Base-by-base conservation (phyloP, 2,888 invertebrate genomes). In the Ecliptopera silaceata region DNA sequence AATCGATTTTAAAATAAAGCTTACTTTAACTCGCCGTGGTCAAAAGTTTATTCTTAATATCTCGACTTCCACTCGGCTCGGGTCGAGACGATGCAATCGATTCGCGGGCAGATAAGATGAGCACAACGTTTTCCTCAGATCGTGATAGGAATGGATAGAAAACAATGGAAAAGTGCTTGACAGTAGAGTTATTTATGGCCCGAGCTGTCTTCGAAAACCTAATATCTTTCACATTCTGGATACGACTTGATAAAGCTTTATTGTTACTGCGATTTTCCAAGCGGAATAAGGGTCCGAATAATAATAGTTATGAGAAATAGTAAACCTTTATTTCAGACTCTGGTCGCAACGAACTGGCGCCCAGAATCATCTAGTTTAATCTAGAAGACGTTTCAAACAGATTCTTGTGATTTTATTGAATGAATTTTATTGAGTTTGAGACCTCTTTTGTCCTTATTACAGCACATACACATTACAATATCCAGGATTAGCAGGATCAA, bases 11-110 rank as follows among this genome's bases (percentile, higher is more conserved):
- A 72, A 76, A 77, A 78, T 72, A 65, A 67, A 71, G 73, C 70
- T 72, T 74, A 80, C 79, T 74, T 73, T 68, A 69, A 68, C 64
- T 64, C 61, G 81, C 76, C 77, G 75, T 74, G 83, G 80, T 82
- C 78, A 79, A 73, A 72, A 72, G 74, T 77, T n/a, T n/a, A n/a
- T n/a, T 75, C 79, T 80, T 72, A 72, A 75, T 75, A 76, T 50
- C 75, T 74, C 68, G 70, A 72, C 79, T 74, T 71, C 74, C 68
- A 64, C 61, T 62, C 64, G 66, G 69, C 70, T 70, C 15, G 38
- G 47, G 52, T 47, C 52, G 47, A 46, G 51, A 36, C 36, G 36
- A 43, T 74, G 72, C 70, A 72, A 79, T 77, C 77, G 79, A 79
- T 79, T 79, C 69, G 77, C 77, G 70, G 71, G 68, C 71, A 62